A percentile compares a stretch with the other conserved stretches of the same genome.
Evolutionary conservation across 2,797 vertebrate species (phyloP).

Genomic region (Xenopus petersii): DNA sequence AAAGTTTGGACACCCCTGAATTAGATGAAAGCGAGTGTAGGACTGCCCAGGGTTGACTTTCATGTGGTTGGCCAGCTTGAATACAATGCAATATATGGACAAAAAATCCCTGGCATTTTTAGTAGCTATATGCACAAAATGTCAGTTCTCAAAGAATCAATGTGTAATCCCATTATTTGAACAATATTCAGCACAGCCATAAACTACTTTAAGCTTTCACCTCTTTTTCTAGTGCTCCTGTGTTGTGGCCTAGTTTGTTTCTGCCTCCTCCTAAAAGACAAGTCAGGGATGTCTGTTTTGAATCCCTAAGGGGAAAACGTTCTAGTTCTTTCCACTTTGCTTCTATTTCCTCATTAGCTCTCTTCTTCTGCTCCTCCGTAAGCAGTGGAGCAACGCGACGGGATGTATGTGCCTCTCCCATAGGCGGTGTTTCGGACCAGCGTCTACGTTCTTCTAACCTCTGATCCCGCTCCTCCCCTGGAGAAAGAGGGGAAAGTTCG

Average conservation of each 20-base stretch:
- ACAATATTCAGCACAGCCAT: not conserved
- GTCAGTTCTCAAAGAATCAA: too few species aligned
- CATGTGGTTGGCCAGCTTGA: too few species aligned
- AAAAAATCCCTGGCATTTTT: too few species aligned
- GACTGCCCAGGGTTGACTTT: too few species aligned
- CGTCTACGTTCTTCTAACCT: constrained; percentile 57
- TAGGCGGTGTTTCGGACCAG: constrained; percentile 68
- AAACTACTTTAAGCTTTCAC: constrained; percentile 53
- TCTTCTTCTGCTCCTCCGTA: constrained; percentile 68
- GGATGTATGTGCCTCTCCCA: constrained; percentile 26
- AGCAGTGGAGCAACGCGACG: constrained; percentile 40
- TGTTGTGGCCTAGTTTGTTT: constrained; percentile 35
- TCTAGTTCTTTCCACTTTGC: constrained; percentile 92
- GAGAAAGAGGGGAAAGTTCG: constrained; percentile 83
- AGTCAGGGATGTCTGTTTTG: constrained; percentile 64
- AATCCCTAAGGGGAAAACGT: constrained; percentile 81
- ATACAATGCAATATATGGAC: too few species aligned
- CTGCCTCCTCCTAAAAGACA: constrained; percentile 67
- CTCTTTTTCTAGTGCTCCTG: constrained; percentile 62
- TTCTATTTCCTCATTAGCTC: constrained; percentile 84
- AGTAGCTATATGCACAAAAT: too few species aligned
- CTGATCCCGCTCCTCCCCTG: constrained; percentile 74
- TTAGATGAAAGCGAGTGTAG: too few species aligned
- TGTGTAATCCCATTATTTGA: not conserved
- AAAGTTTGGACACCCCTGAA: too few species aligned